Base-by-base conservation (phyloP, 92 coral and sea anemone species). In the Parazoanthus swiftii region DNA sequence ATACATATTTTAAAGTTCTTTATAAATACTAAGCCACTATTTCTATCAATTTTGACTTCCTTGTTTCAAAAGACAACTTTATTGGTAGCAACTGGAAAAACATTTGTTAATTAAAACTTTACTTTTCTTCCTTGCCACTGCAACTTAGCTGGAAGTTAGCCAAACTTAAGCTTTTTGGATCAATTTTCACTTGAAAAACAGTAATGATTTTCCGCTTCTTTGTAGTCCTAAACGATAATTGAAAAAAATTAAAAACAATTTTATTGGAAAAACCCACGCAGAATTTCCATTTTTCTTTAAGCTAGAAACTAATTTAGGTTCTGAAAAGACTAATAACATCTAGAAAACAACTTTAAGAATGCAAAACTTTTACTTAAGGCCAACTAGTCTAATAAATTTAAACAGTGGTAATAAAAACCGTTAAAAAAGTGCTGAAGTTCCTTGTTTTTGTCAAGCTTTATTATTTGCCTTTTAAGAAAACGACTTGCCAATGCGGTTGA, bases 261-360 rank as follows among this genome's bases (percentile, higher is more conserved):
- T 63, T 63, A 63, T 63, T 63, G 68, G 68, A 18, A 63, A 63
- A 63, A 63, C 68, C 68, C 68, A 63, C 68, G 68, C 68, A 63
- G 68, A 63, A 21, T 51, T 51, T 51, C 58, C 58, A 3, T 51
- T 51, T 51, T 51, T 51, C 16, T 46, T 46, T 18, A 58, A 58
- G 65, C 65, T 58, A 58, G 65, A 46, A 46, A 46, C 59, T 54
- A 54, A 54, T 13, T 54, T 54, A 54, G 14, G 59, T 54, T 54
- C 18, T 54, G 59, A 54, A 54, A 2, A 54, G 59, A 13, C 25
- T 63, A 20, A 63, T 5, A 63, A 21, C 70, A 63, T 63, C 6
- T 0, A 20, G 25, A 20, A 21, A 20, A 23, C 26, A 63, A 18
- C 26, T 14, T 63, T 7, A 63, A 63, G 70, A 63, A 63, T 18